These are phyloP conservation scores for Loriculus beryllinus DNA, from an alignment of 2,797 vertebrate genomes.

Conservation along the genomic window DNA sequence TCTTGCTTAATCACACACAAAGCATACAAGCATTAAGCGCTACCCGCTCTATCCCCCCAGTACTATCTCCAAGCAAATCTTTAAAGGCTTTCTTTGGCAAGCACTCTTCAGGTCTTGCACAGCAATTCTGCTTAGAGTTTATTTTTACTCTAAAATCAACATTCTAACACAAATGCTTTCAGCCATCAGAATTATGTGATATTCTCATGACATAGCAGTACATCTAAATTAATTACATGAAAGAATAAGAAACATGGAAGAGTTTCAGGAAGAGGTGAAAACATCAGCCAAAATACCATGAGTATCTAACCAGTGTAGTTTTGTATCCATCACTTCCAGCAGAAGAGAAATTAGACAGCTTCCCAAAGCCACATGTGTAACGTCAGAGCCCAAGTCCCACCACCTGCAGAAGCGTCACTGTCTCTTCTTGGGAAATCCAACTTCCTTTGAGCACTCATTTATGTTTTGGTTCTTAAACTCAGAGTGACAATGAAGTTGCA, in stretches of 20 bases:
- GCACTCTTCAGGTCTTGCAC: background rate
- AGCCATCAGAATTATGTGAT: background rate
- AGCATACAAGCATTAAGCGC: background rate
- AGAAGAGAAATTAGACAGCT: slow-evolving; percentile 22
- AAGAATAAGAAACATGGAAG: slow-evolving; percentile 64
- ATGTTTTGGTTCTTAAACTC: slow-evolving; percentile 25
- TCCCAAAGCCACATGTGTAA: slow-evolving; percentile 37
- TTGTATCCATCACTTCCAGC: slow-evolving; percentile 25
- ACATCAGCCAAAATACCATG: slow-evolving; percentile 13
- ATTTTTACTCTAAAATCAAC: background rate
- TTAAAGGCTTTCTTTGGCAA: background rate
- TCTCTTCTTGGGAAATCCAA: slow-evolving; percentile 6
- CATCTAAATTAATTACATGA: background rate
- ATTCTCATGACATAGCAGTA: background rate
- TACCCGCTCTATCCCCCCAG: background rate
- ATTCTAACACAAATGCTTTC: slow-evolving; percentile 41
- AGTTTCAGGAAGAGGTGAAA: slow-evolving; percentile 58
- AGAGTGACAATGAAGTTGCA: slow-evolving; percentile 54
- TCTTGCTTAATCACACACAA: slow-evolving; percentile 71
- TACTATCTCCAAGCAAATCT: background rate
- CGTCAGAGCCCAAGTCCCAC: background rate
- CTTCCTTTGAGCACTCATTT: slow-evolving; percentile 42
- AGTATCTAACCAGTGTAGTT: background rate
- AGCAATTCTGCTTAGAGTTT: background rate
- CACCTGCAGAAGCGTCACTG: slow-evolving; percentile 23